phyloP scores from a whole-genome alignment of 2,888 invertebrate genomes.

The Trachelus iudaicus region DNA sequence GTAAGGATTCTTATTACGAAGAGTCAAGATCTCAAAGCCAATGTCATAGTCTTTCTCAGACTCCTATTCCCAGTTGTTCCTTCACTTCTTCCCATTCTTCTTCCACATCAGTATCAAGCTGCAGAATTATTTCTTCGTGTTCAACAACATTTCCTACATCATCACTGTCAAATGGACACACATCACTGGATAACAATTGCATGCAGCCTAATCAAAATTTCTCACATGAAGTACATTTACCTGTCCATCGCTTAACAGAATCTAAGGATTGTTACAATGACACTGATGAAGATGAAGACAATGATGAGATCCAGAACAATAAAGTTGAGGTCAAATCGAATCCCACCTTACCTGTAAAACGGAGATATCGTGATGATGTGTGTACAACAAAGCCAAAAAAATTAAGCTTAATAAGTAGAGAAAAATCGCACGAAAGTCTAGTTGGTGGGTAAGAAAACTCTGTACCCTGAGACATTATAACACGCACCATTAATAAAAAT shows the following conservation, averaged over 20 bases:
- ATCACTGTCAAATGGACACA: neutral
- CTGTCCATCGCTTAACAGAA: neutral
- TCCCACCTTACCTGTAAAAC: neutral
- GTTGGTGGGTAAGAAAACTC: neutral
- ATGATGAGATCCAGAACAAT: conserved; percentile 1
- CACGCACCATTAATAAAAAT: neutral
- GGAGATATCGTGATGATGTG: neutral
- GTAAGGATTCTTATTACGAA: conserved; percentile 35
- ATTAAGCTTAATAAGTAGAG: neutral
- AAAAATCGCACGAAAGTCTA: neutral
- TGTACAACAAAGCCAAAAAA: neutral
- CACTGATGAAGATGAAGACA: neutral
- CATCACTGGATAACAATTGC: neutral
- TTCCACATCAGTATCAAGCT: neutral
- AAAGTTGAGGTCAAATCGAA: neutral
- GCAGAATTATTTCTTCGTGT: neutral
- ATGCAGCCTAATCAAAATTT: neutral
- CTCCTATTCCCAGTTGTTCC: neutral
- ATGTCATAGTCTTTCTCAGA: neutral
- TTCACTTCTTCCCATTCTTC: neutral
- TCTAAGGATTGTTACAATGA: neutral
- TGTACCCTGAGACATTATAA: neutral
- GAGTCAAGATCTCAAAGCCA: neutral
- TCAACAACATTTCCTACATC: neutral
- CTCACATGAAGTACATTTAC: neutral